Evolutionary conservation across 2,113 vertebrate genomes (phyloP).

Genomic region (Dromas ardeola): DNA sequence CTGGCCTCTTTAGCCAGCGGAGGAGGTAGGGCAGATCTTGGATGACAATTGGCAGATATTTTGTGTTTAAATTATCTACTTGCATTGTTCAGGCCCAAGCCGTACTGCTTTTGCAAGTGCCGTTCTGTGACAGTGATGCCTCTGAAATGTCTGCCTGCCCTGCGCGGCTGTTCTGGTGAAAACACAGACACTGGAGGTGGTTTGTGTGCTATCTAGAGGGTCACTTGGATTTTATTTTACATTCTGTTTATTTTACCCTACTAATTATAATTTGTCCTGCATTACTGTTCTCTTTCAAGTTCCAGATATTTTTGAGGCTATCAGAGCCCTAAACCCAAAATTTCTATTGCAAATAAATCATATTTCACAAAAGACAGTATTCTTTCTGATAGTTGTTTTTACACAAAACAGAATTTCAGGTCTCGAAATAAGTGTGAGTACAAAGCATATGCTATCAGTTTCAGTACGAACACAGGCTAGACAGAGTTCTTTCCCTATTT

Average conservation of each 20-base stretch:
- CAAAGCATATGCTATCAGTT: neutral
- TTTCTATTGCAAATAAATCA: neutral
- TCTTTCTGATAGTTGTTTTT: neutral
- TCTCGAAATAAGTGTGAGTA: neutral
- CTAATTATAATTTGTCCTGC: neutral
- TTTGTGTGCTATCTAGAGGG: neutral
- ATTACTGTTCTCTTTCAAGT: neutral
- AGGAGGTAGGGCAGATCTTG: neutral
- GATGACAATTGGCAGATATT: neutral
- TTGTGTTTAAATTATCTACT: neutral
- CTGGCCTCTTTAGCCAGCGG: rapidly evolving
- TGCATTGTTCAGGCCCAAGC: no score
- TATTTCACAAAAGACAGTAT: neutral
- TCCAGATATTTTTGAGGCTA: neutral
- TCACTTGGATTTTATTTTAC: neutral
- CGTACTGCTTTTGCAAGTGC: neutral
- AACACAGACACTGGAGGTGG: neutral
- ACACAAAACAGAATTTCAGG: neutral
- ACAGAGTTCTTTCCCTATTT: neutral
- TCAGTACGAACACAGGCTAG: neutral
- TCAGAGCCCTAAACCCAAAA: neutral
- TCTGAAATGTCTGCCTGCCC: neutral
- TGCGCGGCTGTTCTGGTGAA: neutral
- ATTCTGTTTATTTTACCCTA: neutral
- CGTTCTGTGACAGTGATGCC: neutral